phyloP scores from a whole-genome alignment of 2,888 invertebrate genomes.

The Fissipunctia ypsillon region DNA sequence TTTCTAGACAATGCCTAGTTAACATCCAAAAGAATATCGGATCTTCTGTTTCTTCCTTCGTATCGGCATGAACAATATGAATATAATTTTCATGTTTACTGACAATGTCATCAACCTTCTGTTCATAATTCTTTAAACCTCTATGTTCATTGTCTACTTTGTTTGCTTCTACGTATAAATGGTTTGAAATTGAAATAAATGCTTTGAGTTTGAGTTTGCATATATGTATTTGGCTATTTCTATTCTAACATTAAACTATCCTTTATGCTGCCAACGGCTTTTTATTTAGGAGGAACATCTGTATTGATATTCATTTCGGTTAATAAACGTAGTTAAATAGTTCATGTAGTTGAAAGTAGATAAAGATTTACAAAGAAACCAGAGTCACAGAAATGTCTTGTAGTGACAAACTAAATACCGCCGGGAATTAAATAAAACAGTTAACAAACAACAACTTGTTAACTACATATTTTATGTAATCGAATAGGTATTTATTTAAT shows the following conservation, averaged over 20 bases:
- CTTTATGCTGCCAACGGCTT: not conserved
- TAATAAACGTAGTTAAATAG: too few species aligned
- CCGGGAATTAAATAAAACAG: not conserved
- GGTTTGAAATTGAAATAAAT: too few species aligned
- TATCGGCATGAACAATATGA: not conserved
- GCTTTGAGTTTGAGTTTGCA: too few species aligned
- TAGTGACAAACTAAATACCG: not conserved
- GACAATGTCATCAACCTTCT: too few species aligned
- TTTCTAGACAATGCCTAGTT: not conserved
- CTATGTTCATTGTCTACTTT: not conserved
- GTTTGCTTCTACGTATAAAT: not conserved
- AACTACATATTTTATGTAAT: not conserved
- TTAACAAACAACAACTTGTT: not conserved
- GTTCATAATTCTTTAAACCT: not conserved
- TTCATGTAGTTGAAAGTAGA: not conserved
- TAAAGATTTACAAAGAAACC: not conserved
- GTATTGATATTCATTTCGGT: not conserved
- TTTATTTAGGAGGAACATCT: not conserved
- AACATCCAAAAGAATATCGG: not conserved
- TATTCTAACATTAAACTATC: not conserved
- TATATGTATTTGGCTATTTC: not conserved
- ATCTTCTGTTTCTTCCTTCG: not conserved
- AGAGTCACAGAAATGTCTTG: not conserved
- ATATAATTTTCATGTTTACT: not conserved
- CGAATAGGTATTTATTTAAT: slow-evolving; percentile 9